Evolutionary conservation across 2,113 vertebrate species (phyloP).

Genomic region (Protobothrops mucrosquamatus): DNA sequence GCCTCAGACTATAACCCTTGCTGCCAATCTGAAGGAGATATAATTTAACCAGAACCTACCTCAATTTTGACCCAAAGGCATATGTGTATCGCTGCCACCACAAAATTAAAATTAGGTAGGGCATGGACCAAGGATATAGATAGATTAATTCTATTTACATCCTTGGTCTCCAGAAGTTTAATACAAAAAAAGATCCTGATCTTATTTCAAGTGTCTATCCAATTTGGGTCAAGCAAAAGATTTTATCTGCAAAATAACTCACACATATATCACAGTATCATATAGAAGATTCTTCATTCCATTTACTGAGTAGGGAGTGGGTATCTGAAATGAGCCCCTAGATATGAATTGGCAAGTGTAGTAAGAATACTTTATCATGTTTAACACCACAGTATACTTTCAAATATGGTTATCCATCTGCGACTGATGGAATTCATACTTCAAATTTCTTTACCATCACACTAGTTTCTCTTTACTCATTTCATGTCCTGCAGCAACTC

Average conservation of each 20-base stretch:
- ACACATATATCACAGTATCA: not conserved
- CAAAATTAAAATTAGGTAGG: not conserved
- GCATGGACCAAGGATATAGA: not conserved
- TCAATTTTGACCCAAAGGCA: not conserved
- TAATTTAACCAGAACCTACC: not conserved
- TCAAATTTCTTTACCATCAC: not conserved
- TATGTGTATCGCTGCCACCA: not conserved
- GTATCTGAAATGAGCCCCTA: not conserved
- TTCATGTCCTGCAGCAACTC: not conserved
- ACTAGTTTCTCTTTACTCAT: not conserved
- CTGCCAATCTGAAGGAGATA: not conserved
- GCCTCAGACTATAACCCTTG: not conserved
- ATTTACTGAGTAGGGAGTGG: not conserved
- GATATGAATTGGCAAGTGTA: not conserved
- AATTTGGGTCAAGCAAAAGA: not conserved
- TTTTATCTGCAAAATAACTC: not conserved
- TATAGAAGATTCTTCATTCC: not conserved
- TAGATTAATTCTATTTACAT: not conserved
- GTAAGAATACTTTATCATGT: not conserved
- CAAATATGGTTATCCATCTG: not conserved
- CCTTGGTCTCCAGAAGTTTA: not conserved
- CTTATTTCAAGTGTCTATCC: not conserved
- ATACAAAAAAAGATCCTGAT: not conserved
- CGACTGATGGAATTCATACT: not conserved
- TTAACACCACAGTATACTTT: not conserved